phyloP scores from a whole-genome alignment of 2,888 invertebrate species.

The Automeris io region DNA sequence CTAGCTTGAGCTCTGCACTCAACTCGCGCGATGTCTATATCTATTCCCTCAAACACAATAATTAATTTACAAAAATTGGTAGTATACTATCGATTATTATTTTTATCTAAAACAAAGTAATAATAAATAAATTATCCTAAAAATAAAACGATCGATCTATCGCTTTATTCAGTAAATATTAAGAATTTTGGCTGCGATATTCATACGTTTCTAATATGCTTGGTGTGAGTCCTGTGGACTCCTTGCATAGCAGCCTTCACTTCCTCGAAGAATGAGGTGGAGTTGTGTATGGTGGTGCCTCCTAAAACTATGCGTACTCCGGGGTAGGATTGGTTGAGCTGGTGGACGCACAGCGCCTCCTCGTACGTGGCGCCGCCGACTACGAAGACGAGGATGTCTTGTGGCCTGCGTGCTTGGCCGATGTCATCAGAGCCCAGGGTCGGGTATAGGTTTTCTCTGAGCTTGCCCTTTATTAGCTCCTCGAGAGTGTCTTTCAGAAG shows the following conservation, averaged over 20 bases:
- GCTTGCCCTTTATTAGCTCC: constrained; percentile 91
- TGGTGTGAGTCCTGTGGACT: constrained; percentile 79
- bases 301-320: constrained; percentile 89
- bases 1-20: too few species aligned
- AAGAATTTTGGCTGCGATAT: not conserved
- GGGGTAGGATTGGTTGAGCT: constrained; percentile 81
- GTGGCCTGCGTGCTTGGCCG: constrained; percentile 79
- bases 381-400: constrained; percentile 97
- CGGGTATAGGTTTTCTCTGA: constrained; percentile 92
- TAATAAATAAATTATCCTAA: too few species aligned
- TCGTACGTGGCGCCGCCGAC: constrained; percentile 98
- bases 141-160: not conserved
- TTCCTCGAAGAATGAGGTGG: constrained; percentile 86
- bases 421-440: constrained; percentile 82
- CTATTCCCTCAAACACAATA: too few species aligned
- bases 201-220: constrained; percentile 63
- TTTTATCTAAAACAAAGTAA: too few species aligned
- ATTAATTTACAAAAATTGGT: too few species aligned
- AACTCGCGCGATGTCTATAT: too few species aligned
- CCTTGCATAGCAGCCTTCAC: constrained; percentile 82
- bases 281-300: constrained; percentile 95
- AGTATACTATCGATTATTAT: too few species aligned
- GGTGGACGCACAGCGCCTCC: constrained; percentile 92
- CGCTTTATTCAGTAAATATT: not conserved
- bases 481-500: constrained; percentile 92